Evolutionary conservation across 2,797 vertebrate genomes (phyloP).

Genomic region (Enteromius argenteus): DNA sequence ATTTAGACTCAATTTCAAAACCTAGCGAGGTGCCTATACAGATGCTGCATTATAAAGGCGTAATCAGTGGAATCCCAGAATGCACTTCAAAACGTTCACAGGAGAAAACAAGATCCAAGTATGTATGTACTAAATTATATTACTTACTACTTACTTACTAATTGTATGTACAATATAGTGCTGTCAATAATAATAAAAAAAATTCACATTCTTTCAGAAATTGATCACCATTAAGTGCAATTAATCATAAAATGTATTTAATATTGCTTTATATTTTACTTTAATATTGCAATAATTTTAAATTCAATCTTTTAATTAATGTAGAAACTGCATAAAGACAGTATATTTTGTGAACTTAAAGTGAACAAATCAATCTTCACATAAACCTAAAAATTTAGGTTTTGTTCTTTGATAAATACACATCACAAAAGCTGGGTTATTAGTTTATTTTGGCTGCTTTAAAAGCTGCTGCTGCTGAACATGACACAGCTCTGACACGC

Average conservation of each 20-base stretch:
- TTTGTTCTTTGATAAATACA: not conserved
- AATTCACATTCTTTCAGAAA: no score
- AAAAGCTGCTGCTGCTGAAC: not conserved
- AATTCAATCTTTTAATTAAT: no score
- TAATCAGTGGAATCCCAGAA: slow-evolving; percentile 3
- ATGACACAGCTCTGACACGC: not conserved
- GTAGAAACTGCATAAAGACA: no score
- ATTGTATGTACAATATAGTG: not conserved
- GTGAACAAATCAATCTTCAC: no score
- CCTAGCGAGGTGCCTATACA: slow-evolving; percentile 7
- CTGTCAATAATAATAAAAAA: no score
- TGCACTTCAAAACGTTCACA: not conserved
- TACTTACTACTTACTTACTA: not conserved
- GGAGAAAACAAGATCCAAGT: not conserved
- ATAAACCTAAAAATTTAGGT: not conserved
- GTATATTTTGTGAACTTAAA: no score
- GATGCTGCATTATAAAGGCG: not conserved
- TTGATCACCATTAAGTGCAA: no score
- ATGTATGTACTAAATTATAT: not conserved
- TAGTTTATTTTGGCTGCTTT: not conserved
- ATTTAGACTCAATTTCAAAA: slow-evolving; percentile 7
- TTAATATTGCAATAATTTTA: no score
- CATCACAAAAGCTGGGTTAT: not conserved
- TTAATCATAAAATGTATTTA: no score
- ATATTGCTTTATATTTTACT: no score